These are phyloP conservation scores for Hirundichthys speculiger DNA, from an alignment of 2,113 vertebrate species.

Conservation along the genomic window DNA sequence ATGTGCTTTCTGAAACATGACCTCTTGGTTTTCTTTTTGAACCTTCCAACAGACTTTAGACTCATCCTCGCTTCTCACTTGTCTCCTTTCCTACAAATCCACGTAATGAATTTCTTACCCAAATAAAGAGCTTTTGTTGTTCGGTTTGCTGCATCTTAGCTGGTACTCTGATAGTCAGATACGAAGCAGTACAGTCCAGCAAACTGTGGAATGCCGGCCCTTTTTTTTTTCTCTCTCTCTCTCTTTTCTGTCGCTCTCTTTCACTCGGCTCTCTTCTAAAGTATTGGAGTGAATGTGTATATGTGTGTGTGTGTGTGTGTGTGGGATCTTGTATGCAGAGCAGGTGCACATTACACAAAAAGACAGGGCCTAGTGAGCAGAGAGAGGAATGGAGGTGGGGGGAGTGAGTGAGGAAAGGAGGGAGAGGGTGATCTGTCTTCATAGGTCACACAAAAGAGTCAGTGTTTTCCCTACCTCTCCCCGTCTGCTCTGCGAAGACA, in stretches of 20 bases:
- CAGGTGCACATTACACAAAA: constrained; percentile 73
- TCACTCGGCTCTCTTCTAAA: constrained; percentile 40
- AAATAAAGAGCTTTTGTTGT: constrained; percentile 20
- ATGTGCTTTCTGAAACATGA: no score
- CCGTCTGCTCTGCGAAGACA: constrained; percentile 34
- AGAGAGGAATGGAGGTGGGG: constrained; percentile 11
- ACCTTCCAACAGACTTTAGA: constrained; percentile 5
- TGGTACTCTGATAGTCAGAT: constrained; percentile 1
- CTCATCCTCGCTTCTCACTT: background rate
- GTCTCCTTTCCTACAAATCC: constrained; percentile 33
- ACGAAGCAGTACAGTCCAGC: constrained; percentile 7
- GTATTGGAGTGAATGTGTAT: background rate
- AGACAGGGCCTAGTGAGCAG: constrained; percentile 61
- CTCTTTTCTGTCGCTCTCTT: constrained; percentile 19
- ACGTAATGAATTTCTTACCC: background rate
- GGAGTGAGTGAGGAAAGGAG: constrained; percentile 1
- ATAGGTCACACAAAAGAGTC: constrained; percentile 74
- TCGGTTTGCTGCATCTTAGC: background rate
- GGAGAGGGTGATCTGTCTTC: constrained; percentile 55
- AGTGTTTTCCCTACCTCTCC: constrained; percentile 65
- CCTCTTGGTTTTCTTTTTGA: background rate
- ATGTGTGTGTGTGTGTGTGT: constrained; percentile 27
- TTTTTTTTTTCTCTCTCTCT: constrained; percentile 7
- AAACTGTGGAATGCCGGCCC: constrained; percentile 21
- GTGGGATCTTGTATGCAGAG: constrained; percentile 44